Evolutionary conservation across 2,113 vertebrate genomes (phyloP).

Genomic region (Heterochromis multidens): DNA sequence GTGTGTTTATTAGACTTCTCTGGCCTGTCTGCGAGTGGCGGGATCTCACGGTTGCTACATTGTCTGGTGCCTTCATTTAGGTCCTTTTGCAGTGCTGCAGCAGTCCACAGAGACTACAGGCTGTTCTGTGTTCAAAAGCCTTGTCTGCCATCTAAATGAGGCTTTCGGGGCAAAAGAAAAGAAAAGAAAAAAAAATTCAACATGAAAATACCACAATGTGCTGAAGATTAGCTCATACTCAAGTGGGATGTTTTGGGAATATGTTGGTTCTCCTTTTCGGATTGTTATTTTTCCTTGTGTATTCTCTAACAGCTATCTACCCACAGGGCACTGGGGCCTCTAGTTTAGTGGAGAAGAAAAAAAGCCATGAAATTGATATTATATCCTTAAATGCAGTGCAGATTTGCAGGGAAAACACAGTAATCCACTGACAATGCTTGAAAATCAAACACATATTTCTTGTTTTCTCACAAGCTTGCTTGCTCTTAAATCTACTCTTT

Average conservation of each 20-base stretch:
- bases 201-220: constrained; percentile 62
- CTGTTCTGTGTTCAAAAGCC: constrained; percentile 60
- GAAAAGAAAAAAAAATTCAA: constrained; percentile 10
- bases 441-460: constrained; percentile 40
- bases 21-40: constrained; percentile 50
- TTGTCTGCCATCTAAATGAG: constrained; percentile 70
- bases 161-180: constrained; percentile 55
- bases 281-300: constrained; percentile 62
- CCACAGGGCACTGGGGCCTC: constrained; percentile 65
- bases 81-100: constrained; percentile 50
- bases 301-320: constrained; percentile 59
- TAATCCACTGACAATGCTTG: constrained; percentile 64
- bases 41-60: constrained; percentile 41
- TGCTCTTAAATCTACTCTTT: constrained; percentile 16
- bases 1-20: constrained; percentile 65
- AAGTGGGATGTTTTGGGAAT: constrained; percentile 60
- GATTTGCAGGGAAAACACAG: constrained; percentile 65
- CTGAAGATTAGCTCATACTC: constrained; percentile 57
- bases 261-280: constrained; percentile 49
- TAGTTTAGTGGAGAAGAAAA: constrained; percentile 18
- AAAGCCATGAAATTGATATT: constrained; percentile 74
- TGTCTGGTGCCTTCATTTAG: constrained; percentile 66
- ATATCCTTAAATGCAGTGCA: constrained; percentile 58
- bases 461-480: constrained; percentile 8
- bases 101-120: constrained; percentile 59